These are phyloP conservation scores for Augochlora pura DNA, from an alignment of 1,140 invertebrate species.

Conservation along the genomic window DNA sequence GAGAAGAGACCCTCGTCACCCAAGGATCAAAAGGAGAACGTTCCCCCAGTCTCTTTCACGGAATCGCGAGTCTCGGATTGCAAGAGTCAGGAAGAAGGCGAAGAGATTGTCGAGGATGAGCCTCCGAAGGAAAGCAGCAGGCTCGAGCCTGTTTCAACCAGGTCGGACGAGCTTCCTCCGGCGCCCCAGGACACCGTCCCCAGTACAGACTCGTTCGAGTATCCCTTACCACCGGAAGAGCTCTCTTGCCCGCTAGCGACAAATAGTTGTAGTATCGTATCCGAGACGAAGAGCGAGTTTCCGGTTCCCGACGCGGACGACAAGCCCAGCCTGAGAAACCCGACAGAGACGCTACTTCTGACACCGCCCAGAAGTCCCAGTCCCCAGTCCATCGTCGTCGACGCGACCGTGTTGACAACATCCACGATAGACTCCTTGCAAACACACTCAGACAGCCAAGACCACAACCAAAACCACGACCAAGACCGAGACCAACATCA, in stretches of 20 bases:
- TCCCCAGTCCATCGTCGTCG: slow-evolving; percentile 33
- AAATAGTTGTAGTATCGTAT: not conserved
- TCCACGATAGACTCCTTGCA: slow-evolving; percentile 66
- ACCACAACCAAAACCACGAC: slow-evolving; percentile 54
- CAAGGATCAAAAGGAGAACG: not conserved
- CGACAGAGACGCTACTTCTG: slow-evolving; percentile 56
- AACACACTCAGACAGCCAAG: slow-evolving; percentile 40
- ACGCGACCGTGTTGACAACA: slow-evolving; percentile 48
- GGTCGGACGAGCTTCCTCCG: slow-evolving; percentile 46
- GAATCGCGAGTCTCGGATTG: too few species aligned
- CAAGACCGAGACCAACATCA: slow-evolving; percentile 37
- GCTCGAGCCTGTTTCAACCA: slow-evolving; percentile 15
- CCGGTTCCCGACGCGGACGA: slow-evolving; percentile 35
- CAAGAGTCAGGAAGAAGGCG: too few species aligned
- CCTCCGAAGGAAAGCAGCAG: slow-evolving; percentile 11
- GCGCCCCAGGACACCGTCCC: slow-evolving; percentile 20
- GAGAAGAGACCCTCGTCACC: slow-evolving; percentile 7
- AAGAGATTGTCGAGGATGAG: not conserved
- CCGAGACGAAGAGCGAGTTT: slow-evolving; percentile 23
- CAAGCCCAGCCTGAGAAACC: slow-evolving; percentile 28
- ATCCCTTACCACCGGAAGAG: slow-evolving; percentile 62
- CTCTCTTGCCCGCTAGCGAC: slow-evolving; percentile 48
- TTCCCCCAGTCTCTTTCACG: too few species aligned
- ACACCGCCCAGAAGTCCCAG: slow-evolving; percentile 65
- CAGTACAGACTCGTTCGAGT: slow-evolving; percentile 33